phyloP scores from a whole-genome alignment of 37 sponge, comb jelly and placozoan genomes.

The Diacarnus erythraeanus region DNA sequence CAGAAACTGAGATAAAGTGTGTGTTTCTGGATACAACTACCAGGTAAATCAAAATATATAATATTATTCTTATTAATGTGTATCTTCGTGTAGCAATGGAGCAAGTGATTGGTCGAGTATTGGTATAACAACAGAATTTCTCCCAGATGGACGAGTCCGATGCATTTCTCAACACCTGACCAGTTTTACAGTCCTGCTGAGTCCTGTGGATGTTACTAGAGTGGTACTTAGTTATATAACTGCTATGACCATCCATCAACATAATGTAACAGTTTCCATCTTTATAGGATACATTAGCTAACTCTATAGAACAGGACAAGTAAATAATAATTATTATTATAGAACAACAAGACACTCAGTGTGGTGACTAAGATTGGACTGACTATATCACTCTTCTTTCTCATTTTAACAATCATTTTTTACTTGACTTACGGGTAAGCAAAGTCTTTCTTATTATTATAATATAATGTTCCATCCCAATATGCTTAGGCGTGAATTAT shows the following conservation, averaged over 20 bases:
- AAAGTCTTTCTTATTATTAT: not conserved
- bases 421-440: slow-evolving; percentile 24
- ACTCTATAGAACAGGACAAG: not conserved
- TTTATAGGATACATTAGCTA: too few relatives aligned
- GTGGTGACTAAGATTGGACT: slow-evolving; percentile 35
- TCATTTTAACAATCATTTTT: slow-evolving; percentile 27
- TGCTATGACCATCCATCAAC: too few relatives aligned
- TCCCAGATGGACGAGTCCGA: not conserved
- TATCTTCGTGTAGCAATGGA: not conserved
- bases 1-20: too few relatives aligned
- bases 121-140: not conserved
- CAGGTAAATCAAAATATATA: too few relatives aligned
- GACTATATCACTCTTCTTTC: slow-evolving; percentile 23
- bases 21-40: too few relatives aligned
- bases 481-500: slow-evolving; percentile 20
- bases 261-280: too few relatives aligned
- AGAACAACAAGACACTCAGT: slow-evolving; percentile 8
- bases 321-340: not conserved
- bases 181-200: slow-evolving; percentile 35
- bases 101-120: not conserved
- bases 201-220: not conserved
- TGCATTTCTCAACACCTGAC: slow-evolving; percentile 21
- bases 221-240: too few relatives aligned
- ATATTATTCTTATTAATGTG: too few relatives aligned
- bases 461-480: not conserved